phyloP scores from a whole-genome alignment of 2,113 vertebrate genomes.

The Grammomys surdaster region DNA sequence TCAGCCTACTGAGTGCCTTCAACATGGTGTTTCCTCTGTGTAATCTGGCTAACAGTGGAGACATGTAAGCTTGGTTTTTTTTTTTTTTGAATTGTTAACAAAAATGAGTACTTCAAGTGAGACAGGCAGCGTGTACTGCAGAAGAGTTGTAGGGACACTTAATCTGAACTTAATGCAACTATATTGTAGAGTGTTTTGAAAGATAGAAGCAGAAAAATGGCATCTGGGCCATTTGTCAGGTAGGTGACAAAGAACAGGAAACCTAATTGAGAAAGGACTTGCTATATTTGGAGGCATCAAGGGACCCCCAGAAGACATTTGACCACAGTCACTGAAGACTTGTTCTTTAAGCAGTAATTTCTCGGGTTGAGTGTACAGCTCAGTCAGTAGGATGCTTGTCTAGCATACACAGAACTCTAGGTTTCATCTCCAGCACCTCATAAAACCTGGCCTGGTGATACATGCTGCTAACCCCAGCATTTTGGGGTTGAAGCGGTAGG shows the following conservation, averaged over 20 bases:
- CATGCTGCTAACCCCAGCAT: not conserved
- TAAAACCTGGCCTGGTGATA: not conserved
- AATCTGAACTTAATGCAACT: not conserved
- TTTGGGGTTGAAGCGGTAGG: too few relatives aligned
- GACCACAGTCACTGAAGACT: not conserved
- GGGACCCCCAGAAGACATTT: not conserved
- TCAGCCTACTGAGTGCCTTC: not conserved
- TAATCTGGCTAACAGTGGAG: not conserved
- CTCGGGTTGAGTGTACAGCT: not conserved
- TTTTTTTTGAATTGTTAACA: not conserved
- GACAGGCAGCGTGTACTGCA: not conserved
- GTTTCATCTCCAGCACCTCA: not conserved
- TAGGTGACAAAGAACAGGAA: not conserved
- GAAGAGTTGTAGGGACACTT: not conserved
- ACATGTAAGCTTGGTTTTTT: not conserved
- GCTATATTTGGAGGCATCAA: not conserved
- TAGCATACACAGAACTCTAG: not conserved
- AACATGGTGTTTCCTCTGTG: not conserved
- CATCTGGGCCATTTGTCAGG: not conserved
- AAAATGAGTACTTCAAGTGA: slow-evolving; percentile 6
- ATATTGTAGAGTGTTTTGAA: not conserved
- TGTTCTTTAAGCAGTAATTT: slow-evolving; percentile 69
- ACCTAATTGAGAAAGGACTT: not conserved
- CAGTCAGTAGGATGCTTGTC: not conserved
- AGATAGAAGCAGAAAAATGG: not conserved